Evolutionary conservation across 2,888 invertebrate species (phyloP).

Genomic region (Petrolisthes cinctipes): DNA sequence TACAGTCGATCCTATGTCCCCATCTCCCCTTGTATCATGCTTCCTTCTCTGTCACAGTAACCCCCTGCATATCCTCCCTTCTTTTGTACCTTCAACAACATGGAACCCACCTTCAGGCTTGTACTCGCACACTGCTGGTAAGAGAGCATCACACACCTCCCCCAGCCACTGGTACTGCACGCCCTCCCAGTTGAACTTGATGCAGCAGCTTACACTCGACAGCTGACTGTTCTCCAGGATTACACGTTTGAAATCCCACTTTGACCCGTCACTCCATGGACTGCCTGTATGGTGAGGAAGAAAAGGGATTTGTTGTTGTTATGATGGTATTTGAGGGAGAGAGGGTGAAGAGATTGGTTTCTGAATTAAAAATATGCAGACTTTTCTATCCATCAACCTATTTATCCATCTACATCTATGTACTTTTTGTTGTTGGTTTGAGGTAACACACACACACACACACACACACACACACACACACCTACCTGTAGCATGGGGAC

Average conservation of each 20-base stretch:
- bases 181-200: constrained; percentile 43
- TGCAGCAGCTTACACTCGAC: constrained; percentile 51
- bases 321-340: not conserved
- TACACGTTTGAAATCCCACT: constrained; percentile 40
- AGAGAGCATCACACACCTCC: constrained; percentile 54
- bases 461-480: constrained; percentile 1
- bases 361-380: too few relatives aligned
- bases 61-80: not conserved
- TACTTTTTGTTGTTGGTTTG: not conserved
- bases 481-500: constrained; percentile 46
- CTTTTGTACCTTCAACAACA: too few relatives aligned
- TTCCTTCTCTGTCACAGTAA: not conserved
- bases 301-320: not conserved
- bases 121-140: constrained; percentile 61
- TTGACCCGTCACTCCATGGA: constrained; percentile 56
- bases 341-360: too few relatives aligned
- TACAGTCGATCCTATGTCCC: too few relatives aligned
- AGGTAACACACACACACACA: not conserved
- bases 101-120: constrained; percentile 48
- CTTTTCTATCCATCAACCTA: too few relatives aligned
- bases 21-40: not conserved
- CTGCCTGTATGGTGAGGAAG: not conserved
- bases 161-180: constrained; percentile 49
- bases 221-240: constrained; percentile 30
- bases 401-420: too few relatives aligned